Conservation (phyloP, 2,113 vertebrate species). For the Megaleporinus macrocephalus region DNA sequence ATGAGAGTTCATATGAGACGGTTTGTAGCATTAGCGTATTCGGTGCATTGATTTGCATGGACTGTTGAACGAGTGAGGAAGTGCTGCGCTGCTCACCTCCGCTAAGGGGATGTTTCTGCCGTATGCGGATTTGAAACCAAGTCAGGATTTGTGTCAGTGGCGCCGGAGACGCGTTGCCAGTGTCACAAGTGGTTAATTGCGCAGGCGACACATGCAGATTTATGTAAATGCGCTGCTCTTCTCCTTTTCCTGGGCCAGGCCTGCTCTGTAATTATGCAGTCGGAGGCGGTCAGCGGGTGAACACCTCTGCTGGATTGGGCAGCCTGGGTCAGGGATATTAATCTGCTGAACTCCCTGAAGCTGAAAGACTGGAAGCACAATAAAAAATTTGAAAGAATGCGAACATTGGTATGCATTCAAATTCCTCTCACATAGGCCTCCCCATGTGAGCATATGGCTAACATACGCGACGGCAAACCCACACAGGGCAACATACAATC, state of each 20-base stretch:
- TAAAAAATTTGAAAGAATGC: neutral
- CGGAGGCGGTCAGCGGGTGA: slow-evolving; percentile 61
- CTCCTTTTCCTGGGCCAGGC: slow-evolving; percentile 64
- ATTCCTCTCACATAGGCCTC: neutral
- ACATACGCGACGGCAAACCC: neutral
- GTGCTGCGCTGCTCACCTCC: neutral
- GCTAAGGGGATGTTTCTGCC: slow-evolving; percentile 10
- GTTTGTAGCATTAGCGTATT: neutral
- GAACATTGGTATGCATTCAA: neutral
- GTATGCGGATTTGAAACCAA: slow-evolving; percentile 2
- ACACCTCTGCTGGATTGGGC: slow-evolving; percentile 62
- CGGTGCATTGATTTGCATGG: neutral
- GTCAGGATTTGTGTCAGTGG: slow-evolving; percentile 43
- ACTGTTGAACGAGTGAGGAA: neutral
- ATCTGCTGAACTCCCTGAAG: slow-evolving; percentile 54
- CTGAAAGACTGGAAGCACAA: slow-evolving; percentile 36
- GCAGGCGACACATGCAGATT: slow-evolving; percentile 74
- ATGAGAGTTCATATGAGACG: neutral
- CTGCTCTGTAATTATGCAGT: slow-evolving; percentile 69
- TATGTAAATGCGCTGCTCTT: slow-evolving; percentile 69
- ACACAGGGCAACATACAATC: slow-evolving; percentile 7
- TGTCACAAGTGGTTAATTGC: slow-evolving; percentile 68
- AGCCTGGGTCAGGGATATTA: slow-evolving; percentile 68
- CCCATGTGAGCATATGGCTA: slow-evolving; percentile 1
- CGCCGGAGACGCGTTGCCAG: slow-evolving; percentile 57